Percentiles rank a stretch among this genome's conserved stretches.
Evolutionary conservation across 2,113 vertebrate genomes (phyloP).

Genomic region (Anas platyrhynchos): DNA sequence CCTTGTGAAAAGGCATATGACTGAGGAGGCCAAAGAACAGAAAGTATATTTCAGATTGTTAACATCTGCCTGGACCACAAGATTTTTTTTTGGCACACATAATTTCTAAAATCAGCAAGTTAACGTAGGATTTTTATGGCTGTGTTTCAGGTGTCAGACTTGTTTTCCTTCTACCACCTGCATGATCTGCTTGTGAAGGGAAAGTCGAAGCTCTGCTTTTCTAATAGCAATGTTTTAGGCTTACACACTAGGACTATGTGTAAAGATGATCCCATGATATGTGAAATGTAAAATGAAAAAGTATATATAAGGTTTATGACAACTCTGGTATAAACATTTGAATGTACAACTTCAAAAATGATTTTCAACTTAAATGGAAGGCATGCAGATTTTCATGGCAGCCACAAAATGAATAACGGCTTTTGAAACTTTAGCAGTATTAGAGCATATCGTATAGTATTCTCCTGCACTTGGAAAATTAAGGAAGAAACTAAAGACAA

Average conservation of each 20-base stretch:
- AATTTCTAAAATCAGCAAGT: background rate
- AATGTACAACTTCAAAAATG: background rate
- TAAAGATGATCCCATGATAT: background rate
- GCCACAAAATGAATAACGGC: background rate
- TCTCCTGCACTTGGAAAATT: background rate
- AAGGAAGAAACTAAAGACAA: background rate
- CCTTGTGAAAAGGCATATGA: background rate
- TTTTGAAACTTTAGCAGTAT: background rate
- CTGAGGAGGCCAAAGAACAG: background rate
- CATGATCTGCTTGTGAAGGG: accelerated
- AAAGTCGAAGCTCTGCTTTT: background rate
- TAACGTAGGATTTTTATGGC: background rate
- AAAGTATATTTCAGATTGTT: background rate
- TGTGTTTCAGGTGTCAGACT: background rate
- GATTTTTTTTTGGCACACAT: background rate
- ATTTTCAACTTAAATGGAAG: background rate
- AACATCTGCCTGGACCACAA: background rate
- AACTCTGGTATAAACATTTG: background rate
- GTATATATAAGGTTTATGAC: background rate
- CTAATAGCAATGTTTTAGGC: background rate
- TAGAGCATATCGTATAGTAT: background rate
- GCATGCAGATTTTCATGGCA: slow-evolving; percentile 8
- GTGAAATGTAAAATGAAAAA: background rate
- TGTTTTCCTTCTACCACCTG: background rate
- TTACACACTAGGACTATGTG: background rate